phyloP scores from a whole-genome alignment of 2,113 vertebrate genomes.

The Odontophorus gujanensis region DNA sequence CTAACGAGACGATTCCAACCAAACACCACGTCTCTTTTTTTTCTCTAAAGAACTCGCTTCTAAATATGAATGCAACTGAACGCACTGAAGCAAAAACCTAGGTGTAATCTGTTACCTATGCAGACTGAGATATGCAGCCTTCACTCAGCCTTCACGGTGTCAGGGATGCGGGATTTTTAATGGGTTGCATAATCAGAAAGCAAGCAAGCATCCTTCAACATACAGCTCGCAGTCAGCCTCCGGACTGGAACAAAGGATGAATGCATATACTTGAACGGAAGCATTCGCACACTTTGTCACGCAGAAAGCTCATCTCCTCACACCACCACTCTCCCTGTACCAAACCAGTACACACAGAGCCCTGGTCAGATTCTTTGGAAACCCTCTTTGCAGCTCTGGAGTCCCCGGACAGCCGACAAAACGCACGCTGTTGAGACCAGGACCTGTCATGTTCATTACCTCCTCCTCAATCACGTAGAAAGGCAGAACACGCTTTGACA shows the following conservation, averaged over 20 bases:
- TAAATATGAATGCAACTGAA: background rate
- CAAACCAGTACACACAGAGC: background rate
- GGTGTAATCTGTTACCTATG: background rate
- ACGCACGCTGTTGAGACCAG: background rate
- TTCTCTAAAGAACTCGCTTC: background rate
- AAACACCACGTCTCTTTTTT: background rate
- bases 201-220: background rate
- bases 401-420: background rate
- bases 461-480: background rate
- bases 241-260: background rate
- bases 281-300: background rate
- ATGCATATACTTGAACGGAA: background rate
- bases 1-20: background rate
- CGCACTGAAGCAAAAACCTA: background rate
- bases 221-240: background rate
- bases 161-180: background rate
- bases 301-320: background rate
- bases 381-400: background rate
- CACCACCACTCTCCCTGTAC: background rate
- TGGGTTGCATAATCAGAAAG: background rate
- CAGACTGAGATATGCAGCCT: background rate
- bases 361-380: background rate
- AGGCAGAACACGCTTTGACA: constrained; percentile 16
- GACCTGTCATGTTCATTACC: background rate
- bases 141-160: rapidly evolving